Percentiles rank a stretch among this genome's conserved stretches.
These are phyloP conservation scores for Podilymbus podiceps DNA, from an alignment of 2,113 vertebrate genomes.

Conservation along the genomic window DNA sequence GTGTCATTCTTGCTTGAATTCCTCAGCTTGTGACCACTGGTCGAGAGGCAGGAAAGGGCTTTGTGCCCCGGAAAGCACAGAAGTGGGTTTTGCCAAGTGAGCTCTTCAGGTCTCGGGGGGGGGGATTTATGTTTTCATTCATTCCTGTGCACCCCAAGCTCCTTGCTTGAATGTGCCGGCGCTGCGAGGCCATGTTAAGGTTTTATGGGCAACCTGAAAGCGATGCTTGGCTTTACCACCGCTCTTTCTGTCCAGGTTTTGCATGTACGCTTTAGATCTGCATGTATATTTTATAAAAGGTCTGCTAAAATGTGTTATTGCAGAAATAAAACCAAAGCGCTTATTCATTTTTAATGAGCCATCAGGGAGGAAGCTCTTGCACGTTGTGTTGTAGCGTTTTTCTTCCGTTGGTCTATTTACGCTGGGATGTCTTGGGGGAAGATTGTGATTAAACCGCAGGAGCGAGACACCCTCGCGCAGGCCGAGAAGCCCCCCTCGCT, in stretches of 20 bases:
- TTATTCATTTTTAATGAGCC: neutral
- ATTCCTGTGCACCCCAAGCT: too few species aligned
- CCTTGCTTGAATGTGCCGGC: neutral
- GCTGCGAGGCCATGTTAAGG: accelerated
- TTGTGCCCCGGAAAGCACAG: too few species aligned
- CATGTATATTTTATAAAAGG: neutral
- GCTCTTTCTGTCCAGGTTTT: neutral
- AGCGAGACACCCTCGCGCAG: neutral
- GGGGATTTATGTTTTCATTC: too few species aligned
- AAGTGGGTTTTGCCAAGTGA: too few species aligned
- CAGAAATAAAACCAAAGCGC: neutral
- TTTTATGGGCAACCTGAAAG: neutral
- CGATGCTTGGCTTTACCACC: neutral
- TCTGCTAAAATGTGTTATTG: neutral
- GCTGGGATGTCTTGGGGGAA: neutral
- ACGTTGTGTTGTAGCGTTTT: neutral
- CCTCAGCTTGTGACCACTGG: too few species aligned
- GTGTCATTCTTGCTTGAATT: neutral
- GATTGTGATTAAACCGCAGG: neutral
- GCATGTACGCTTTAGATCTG: neutral
- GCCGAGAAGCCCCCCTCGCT: neutral
- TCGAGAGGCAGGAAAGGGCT: too few species aligned
- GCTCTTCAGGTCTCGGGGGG: too few species aligned
- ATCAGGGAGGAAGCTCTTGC: neutral
- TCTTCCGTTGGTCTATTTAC: neutral